Base-by-base conservation (phyloP, 1,140 invertebrate genomes). In the Hormaphis cornu region DNA sequence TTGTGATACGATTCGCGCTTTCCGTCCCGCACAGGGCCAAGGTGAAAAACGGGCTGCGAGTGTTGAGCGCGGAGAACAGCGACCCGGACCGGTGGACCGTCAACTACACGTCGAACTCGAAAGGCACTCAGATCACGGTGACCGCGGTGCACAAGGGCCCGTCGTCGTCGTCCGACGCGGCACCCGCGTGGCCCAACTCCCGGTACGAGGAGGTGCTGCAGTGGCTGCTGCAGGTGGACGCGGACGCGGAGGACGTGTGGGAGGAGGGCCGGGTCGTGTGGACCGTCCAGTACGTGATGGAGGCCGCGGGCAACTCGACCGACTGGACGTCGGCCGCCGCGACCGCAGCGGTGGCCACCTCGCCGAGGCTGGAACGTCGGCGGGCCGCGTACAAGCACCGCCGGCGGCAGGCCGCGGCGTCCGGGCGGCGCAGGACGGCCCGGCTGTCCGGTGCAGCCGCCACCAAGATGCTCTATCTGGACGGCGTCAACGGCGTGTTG, bases 171-270 rank as follows among this genome's bases (percentile, higher is more conserved):
- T n/a, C n/a, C n/a, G n/a, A n/a, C 3, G 50, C 22, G 3, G 35
- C 28, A 4, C 10, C 33, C 22, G 14, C 48, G 22, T 71, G 56
- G 44, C 56, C 70, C 12, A 63, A 54, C n/a, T 71, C 54, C 75
- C 86, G 88, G 72, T 82, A 85, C 28, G 86, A 90, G 72, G 93
- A 96, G 79, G 85, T 96, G 53, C 88, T 95, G 75, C 89, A 89
- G 4, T 95, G 91, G 90, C 80, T 95, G 63, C 82, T 95, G 70
- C 91, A 95, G 80, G 90, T 95, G 6, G 87, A 88, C 26, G 89
- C 92, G 71, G 89, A 91, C 73, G 80, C 81, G 24, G 83, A 84
- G 16, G 86, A 88, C 53, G 85, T 87, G 69, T 85, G 85, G 75
- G 90, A 91, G 73, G 88, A 87, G 33, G 91, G 87, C 16, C 82